Base-by-base conservation (phyloP, 2,888 invertebrate species). In the Callimorpha dominula region DNA sequence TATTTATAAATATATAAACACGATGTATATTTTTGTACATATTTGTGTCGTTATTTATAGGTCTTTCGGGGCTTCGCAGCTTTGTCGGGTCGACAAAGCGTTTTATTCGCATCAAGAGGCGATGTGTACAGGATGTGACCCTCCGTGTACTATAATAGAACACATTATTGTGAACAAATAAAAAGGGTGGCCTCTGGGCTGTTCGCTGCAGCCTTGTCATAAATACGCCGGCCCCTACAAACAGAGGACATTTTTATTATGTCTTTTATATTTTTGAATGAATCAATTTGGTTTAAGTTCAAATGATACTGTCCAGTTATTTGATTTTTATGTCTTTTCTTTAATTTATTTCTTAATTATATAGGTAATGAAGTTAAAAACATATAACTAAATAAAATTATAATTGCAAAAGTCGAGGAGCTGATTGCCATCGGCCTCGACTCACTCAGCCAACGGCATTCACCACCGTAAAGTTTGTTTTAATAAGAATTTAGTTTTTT, bases 1-100 rank as follows among this genome's bases (percentile, higher is more conserved):
- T 68, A 68, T 68, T 31, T 49, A 49, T 31, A 67, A 9, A n/a
- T n/a, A 57, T 68, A 46, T 2, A 57, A 57, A 4, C 31, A 31
- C n/a, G n/a, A n/a, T n/a, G 54, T 60, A 46, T 74, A 65, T 62
- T 74, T 66, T 64, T 63, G 54, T 54, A 70, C 60, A 52, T 63
- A 49, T 68, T 71, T 50, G 40, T 46, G 17, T 17, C 46, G 42
- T 31, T 75, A 75, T 75, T 72, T 75, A 66, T 75, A 75, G 74
- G 72, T 40, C 7, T 69, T 69, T 69, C 40, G 71, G 49, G 69
- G 66, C 46, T 66, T 54, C 64, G 52, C 68, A 71, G 68, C 68
- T 57, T 65, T 31, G 65, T 50, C 62, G 50, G 71, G 69, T 72
- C 74, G 66, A 72, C 69, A 75, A 69, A 75, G 71, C 74, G 69